phyloP scores from a whole-genome alignment of 1,140 invertebrate species.

The Drosophila lacteicornis region DNA sequence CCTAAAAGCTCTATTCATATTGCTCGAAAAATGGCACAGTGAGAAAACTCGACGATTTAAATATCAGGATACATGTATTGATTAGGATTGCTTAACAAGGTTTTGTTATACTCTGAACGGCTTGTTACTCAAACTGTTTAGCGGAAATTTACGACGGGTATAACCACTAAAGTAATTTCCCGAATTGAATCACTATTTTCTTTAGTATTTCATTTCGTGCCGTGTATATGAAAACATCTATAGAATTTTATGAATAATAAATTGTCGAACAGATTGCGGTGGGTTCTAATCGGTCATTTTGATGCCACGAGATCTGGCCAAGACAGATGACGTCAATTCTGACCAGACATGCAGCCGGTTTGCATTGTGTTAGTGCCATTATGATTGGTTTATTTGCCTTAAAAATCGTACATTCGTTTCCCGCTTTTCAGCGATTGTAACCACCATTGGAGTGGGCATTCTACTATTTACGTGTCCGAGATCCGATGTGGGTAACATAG shows the following conservation, averaged over 20 bases:
- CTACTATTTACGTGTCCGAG: not conserved
- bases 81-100: too few relatives aligned
- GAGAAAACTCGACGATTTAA: not conserved
- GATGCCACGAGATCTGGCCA: slow-evolving; percentile 58
- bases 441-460: slow-evolving; percentile 3
- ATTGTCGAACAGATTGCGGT: slow-evolving; percentile 21
- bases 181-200: too few relatives aligned
- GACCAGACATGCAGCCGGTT: slow-evolving; percentile 20
- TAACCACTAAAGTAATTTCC: too few relatives aligned
- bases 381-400: slow-evolving; percentile 44
- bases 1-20: not conserved
- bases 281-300: slow-evolving; percentile 53
- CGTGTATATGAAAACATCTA: slow-evolving; percentile 1
- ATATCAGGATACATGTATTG: too few relatives aligned
- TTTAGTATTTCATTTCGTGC: not conserved
- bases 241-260: slow-evolving; percentile 57
- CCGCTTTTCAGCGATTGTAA: not conserved
- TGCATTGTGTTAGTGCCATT: slow-evolving; percentile 17
- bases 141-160: too few relatives aligned
- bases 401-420: slow-evolving; percentile 10
- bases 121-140: too few relatives aligned
- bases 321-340: slow-evolving; percentile 44
- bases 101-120: not conserved
- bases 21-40: not conserved
- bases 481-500: not conserved